A percentile compares a stretch with the other conserved stretches of the same genome.
Conservation (phyloP, 2,888 invertebrate species). For the Alviniconcha strummeri region DNA sequence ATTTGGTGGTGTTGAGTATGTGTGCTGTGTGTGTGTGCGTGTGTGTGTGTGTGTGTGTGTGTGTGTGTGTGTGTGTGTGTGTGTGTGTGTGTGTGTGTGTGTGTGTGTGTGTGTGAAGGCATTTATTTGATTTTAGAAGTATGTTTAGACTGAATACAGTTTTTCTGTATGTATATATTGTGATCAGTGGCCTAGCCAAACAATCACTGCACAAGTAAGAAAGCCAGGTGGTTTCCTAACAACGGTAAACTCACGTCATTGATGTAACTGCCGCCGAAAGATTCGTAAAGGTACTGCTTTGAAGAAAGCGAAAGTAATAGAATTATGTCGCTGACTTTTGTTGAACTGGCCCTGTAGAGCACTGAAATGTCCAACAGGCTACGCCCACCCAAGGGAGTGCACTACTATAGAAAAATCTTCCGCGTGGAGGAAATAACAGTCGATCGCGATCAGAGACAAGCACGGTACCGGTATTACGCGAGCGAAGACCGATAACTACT, state of each 20-base stretch:
- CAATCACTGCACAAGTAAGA: too few species aligned
- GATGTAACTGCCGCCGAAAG: neutral
- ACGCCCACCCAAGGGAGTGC: slow-evolving; percentile 4
- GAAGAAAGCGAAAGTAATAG: too few species aligned
- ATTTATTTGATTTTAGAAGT: neutral
- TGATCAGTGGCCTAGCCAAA: too few species aligned
- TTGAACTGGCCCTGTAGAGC: too few species aligned
- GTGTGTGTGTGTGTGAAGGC: neutral
- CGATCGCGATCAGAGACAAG: neutral
- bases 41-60: too few species aligned
- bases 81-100: too few species aligned
- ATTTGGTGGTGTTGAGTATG: too few species aligned
- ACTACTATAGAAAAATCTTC: neutral
- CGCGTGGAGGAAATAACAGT: neutral
- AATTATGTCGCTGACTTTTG: too few species aligned
- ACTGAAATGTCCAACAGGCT: neutral
- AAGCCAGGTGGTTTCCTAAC: neutral
- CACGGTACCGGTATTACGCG: neutral
- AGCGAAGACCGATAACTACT: neutral
- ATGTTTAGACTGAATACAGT: neutral
- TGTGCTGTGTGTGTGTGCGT: too few species aligned
- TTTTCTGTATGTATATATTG: neutral
- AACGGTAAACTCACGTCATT: neutral
- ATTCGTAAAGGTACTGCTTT: neutral
- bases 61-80: too few species aligned